Evolutionary conservation across 2,888 invertebrate genomes (phyloP).

Genomic region (Erebia palarica): DNA sequence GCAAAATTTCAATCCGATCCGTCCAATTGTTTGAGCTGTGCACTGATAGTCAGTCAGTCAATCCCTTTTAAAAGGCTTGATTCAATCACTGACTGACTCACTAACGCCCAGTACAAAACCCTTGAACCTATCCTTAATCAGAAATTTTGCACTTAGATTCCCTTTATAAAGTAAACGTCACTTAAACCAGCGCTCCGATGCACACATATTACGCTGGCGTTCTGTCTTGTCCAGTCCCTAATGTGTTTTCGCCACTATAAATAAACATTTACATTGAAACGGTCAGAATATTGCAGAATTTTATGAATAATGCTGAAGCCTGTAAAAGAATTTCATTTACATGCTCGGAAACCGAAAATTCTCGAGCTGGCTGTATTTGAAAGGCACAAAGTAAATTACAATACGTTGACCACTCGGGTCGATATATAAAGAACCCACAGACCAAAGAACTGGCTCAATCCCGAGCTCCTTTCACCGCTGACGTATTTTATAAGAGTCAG

Average conservation of each 20-base stretch:
- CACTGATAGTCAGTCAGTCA: no score
- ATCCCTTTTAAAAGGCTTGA: no score
- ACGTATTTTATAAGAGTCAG: slow-evolving; percentile 55
- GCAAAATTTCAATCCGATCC: no score
- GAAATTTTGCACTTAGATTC: no score
- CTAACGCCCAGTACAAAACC: no score
- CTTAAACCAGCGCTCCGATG: no score
- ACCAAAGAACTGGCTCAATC: slow-evolving; percentile 48
- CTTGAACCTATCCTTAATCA: no score
- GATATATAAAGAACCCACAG: slow-evolving; percentile 46
- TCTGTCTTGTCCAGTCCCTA: no score
- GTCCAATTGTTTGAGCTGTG: no score
- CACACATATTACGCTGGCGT: no score
- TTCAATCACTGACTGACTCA: no score
- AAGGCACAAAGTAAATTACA: slow-evolving; percentile 48
- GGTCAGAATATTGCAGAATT: neutral
- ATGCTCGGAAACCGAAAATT: slow-evolving; percentile 25
- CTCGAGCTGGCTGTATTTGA: slow-evolving; percentile 33
- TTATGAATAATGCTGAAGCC: neutral
- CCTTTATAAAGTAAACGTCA: no score
- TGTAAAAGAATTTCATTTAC: slow-evolving; percentile 24
- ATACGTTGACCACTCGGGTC: slow-evolving; percentile 45
- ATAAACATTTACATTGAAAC: neutral
- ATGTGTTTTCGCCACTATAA: neutral
- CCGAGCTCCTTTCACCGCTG: slow-evolving; percentile 47